These are phyloP conservation scores for Ceyx melanurus DNA, from an alignment of 2,113 vertebrate genomes.

Conservation along the genomic window DNA sequence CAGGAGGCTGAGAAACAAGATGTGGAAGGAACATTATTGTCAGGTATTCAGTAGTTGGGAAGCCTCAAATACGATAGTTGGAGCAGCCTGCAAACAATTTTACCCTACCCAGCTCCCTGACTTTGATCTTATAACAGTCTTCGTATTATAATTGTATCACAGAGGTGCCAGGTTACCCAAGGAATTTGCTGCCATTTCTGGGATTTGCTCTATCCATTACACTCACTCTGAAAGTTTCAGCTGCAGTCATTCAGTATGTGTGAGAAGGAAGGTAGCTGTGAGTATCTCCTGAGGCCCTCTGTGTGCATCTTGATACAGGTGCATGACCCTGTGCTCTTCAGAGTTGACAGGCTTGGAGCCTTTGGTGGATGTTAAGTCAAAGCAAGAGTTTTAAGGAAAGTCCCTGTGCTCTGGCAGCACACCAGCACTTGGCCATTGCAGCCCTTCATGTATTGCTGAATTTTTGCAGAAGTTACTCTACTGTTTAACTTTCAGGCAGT, in stretches of 20 bases:
- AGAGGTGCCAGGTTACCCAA: not conserved
- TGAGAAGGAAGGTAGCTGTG: not conserved
- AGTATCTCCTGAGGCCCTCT: not conserved
- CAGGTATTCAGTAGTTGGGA: not conserved
- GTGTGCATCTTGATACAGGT: not conserved
- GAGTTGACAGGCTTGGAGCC: not conserved
- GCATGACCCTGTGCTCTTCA: not conserved
- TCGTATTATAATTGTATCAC: not conserved
- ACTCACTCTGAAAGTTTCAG: conserved; percentile 5
- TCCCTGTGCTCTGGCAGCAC: not conserved
- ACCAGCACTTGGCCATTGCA: not conserved
- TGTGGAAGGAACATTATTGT: not conserved
- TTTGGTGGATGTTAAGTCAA: conserved; percentile 28
- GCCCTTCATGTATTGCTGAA: not conserved
- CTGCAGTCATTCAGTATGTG: not conserved
- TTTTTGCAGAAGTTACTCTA: not conserved
- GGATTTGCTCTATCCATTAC: not conserved
- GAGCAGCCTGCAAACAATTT: not conserved
- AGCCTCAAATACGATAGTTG: not conserved
- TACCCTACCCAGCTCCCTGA: not conserved
- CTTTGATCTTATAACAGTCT: not conserved
- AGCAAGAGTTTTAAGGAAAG: conserved; percentile 41
- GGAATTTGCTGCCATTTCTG: not conserved
- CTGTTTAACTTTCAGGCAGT: not conserved
- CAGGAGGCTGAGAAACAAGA: not conserved